Percentiles rank a stretch among this genome's conserved stretches.
Evolutionary conservation across 2,888 invertebrate species (phyloP).

Genomic region (Lumbricus terrestris): DNA sequence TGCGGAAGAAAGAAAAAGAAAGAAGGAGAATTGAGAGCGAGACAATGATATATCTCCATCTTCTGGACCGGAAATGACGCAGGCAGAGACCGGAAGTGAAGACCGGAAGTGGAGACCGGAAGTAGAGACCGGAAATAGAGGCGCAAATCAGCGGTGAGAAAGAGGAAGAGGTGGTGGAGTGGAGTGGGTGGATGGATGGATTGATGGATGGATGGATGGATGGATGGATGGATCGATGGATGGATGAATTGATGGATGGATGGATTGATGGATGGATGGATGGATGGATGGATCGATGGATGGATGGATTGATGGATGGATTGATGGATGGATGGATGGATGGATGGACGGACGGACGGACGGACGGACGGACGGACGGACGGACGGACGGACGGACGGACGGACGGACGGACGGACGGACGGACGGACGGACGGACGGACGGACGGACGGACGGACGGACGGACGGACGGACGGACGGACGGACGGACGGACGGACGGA

Average conservation of each 20-base stretch:
- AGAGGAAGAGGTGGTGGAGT: slow-evolving; percentile 20
- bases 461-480: neutral
- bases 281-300: neutral
- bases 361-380: neutral
- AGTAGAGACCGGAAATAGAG: neutral
- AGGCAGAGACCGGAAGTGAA: neutral
- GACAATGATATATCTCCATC: neutral
- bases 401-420: neutral
- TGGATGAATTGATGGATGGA: too few species aligned
- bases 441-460: neutral
- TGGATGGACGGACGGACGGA: too few species aligned
- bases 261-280: neutral
- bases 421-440: neutral
- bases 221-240: neutral
- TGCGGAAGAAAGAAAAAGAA: neutral
- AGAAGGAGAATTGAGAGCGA: neutral
- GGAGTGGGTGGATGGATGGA: neutral
- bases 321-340: neutral
- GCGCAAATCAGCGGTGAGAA: neutral
- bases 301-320: neutral
- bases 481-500: too few species aligned
- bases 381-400: neutral
- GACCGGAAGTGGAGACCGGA: too few species aligned
- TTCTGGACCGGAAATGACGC: neutral
- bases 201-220: neutral